Percentiles rank a stretch among this genome's conserved stretches.
These are phyloP conservation scores for Agonum fuliginosum DNA, from an alignment of 2,888 invertebrate genomes.

Conservation along the genomic window DNA sequence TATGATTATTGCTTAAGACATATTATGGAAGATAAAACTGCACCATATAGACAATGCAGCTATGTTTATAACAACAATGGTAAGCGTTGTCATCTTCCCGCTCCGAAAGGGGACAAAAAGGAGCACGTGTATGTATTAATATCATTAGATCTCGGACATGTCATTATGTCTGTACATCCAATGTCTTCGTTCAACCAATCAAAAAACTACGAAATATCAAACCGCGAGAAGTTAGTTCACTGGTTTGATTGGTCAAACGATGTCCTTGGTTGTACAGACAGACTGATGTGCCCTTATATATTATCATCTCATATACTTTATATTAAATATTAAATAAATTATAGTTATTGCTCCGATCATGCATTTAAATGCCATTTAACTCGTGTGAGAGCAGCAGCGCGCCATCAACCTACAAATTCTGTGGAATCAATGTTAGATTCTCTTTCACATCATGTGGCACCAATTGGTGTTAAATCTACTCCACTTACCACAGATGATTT, in stretches of 20 bases:
- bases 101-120: conserved; percentile 83
- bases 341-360: conserved; percentile 82
- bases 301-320: neutral
- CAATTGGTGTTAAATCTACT: conserved; percentile 67
- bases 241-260: no score
- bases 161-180: no score
- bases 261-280: no score
- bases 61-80: conserved; percentile 81
- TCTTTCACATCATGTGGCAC: conserved; percentile 79
- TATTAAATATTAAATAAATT: conserved; percentile 52
- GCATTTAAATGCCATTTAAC: conserved; percentile 79
- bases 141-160: no score
- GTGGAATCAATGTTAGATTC: conserved; percentile 80
- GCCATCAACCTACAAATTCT: conserved; percentile 79
- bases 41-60: conserved; percentile 89
- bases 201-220: no score
- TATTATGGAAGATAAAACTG: conserved; percentile 87
- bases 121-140: conserved; percentile 79
- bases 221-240: no score
- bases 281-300: neutral
- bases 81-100: conserved; percentile 85
- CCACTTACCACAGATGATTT: conserved; percentile 66
- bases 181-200: no score
- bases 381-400: conserved; percentile 78
- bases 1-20: conserved; percentile 88